Percentiles rank a stretch among this genome's conserved stretches.
Evolutionary conservation across 2,113 vertebrate species (phyloP).

Genomic region (Rissa tridactyla): DNA sequence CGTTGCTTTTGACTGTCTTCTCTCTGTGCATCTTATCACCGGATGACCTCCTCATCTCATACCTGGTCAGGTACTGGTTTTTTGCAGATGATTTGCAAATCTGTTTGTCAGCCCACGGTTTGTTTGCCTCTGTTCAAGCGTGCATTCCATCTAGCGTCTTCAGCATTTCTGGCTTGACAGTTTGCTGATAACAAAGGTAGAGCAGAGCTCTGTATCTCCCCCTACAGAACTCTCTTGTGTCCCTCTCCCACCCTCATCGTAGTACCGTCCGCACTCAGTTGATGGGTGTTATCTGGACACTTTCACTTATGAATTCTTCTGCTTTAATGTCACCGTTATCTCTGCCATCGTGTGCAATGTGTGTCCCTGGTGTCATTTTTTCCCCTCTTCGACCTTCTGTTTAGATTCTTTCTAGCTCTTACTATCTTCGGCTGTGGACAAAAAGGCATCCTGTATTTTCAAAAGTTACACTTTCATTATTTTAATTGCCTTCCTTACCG

Average conservation of each 20-base stretch:
- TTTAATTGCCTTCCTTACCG: not conserved
- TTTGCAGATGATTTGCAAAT: constrained; percentile 11
- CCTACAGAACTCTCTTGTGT: not conserved
- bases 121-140: not conserved
- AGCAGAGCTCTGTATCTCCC: not conserved
- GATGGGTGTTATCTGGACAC: not conserved
- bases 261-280: not conserved
- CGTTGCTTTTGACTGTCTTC: not conserved
- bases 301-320: not conserved
- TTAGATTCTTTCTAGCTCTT: not conserved
- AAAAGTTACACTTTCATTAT: not conserved
- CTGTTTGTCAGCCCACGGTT: not conserved
- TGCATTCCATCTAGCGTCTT: not conserved
- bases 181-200: constrained; percentile 28
- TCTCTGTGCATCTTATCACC: not conserved
- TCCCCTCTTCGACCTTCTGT: not conserved
- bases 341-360: not conserved
- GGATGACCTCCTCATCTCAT: not conserved
- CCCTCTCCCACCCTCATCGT: not conserved
- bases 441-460: not conserved
- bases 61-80: not conserved
- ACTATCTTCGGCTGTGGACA: not conserved
- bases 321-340: not conserved
- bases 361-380: not conserved
- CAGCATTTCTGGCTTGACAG: constrained; percentile 13